phyloP scores from a whole-genome alignment of 1,140 invertebrate genomes.

The Amphibalanus amphitrite region DNA sequence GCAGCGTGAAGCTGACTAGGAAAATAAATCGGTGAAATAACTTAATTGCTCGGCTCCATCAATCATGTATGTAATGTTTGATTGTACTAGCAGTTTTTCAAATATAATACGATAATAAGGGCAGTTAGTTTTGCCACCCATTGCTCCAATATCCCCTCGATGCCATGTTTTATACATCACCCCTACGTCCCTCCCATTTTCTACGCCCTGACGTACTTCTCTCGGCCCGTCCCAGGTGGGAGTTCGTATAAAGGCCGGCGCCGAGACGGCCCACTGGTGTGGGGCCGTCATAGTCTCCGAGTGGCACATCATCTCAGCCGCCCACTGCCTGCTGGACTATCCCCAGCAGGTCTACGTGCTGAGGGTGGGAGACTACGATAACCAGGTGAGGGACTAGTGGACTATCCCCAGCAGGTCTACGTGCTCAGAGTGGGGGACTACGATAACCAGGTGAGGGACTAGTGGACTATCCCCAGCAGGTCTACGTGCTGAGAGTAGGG shows the following conservation, averaged over 20 bases:
- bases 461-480: slow-evolving; percentile 17
- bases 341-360: slow-evolving; percentile 45
- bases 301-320: slow-evolving; percentile 53
- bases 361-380: slow-evolving; percentile 50
- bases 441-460: background rate
- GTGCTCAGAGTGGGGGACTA: background rate
- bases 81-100: too few species aligned
- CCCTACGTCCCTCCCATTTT: too few species aligned
- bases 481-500: slow-evolving; percentile 28
- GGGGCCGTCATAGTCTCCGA: slow-evolving; percentile 52
- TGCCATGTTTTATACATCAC: too few species aligned
- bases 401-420: slow-evolving; percentile 47
- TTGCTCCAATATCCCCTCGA: too few species aligned
- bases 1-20: too few species aligned
- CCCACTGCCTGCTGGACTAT: slow-evolving; percentile 53
- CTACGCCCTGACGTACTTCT: too few species aligned
- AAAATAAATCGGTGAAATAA: too few species aligned
- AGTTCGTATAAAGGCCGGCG: slow-evolving; percentile 39
- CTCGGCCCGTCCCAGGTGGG: too few species aligned
- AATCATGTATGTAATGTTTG: too few species aligned
- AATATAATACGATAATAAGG: too few species aligned
- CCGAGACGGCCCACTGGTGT: slow-evolving; percentile 45
- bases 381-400: slow-evolving; percentile 37
- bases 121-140: too few species aligned
- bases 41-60: too few species aligned